A percentile compares a stretch with the other conserved stretches of the same genome.
These are phyloP conservation scores for Actinostola sp. DNA, from an alignment of 92 coral and sea anemone species.

Conservation along the genomic window DNA sequence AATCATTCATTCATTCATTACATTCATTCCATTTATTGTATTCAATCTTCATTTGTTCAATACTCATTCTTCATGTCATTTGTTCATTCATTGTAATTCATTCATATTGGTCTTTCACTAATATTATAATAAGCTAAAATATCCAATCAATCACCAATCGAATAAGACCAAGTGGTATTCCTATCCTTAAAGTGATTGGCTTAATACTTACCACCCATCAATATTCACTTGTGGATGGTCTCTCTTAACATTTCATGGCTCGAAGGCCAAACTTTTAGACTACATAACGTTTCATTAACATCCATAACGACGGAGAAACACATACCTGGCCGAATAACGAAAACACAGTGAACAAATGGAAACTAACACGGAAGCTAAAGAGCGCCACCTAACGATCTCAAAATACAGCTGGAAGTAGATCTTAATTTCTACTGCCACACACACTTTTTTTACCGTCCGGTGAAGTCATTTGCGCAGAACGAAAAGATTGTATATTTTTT, in stretches of 20 bases:
- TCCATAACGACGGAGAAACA: conserved; percentile 82
- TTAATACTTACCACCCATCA: conserved; percentile 81
- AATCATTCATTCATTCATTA: no score
- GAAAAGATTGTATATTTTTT: no score
- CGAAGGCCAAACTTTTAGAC: conserved; percentile 88
- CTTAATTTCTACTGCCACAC: no score
- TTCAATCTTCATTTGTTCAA: background rate
- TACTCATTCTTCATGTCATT: background rate
- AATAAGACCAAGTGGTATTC: no score
- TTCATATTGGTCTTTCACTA: no score
- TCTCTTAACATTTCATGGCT: conserved; percentile 86
- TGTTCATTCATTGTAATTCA: no score
- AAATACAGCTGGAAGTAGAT: no score
- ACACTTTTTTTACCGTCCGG: no score
- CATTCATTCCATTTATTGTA: background rate
- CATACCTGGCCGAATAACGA: conserved; percentile 61
- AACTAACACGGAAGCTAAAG: background rate
- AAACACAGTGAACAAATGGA: background rate
- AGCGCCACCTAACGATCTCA: background rate
- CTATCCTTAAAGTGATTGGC: no score
- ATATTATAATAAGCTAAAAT: no score
- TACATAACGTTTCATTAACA: conserved; percentile 87
- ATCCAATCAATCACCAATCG: no score
- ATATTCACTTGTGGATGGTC: conserved; percentile 79
- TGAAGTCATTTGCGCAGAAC: no score